Evolutionary conservation across 1,140 invertebrate genomes (phyloP).

Genomic region (Drosophila sproati): DNA sequence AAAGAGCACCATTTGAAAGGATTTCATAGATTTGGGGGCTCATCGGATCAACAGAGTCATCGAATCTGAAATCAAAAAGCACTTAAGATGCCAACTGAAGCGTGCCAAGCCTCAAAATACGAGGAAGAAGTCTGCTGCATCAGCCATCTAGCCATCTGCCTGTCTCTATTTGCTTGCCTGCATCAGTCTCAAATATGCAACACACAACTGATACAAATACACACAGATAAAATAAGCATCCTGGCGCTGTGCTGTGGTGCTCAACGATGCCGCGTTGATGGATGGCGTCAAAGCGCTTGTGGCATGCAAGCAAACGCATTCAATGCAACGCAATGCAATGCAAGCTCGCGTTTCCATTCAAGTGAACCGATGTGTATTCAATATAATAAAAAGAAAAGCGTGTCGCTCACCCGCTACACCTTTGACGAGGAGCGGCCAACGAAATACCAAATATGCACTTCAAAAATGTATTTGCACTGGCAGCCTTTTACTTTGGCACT

Average conservation of each 20-base stretch:
- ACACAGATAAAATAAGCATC: conserved; percentile 28
- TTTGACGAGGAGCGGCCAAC: not conserved
- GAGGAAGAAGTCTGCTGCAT: conserved; percentile 8
- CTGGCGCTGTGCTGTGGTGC: not conserved
- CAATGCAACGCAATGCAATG: conserved; percentile 32
- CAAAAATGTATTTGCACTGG: conserved; percentile 58
- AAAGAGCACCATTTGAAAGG: not conserved
- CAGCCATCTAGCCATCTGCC: conserved; percentile 1
- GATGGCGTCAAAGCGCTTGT: conserved; percentile 67
- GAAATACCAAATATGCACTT: conserved; percentile 45
- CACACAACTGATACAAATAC: conserved; percentile 18
- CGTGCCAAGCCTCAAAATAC: conserved; percentile 23
- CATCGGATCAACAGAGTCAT: conserved; percentile 39
- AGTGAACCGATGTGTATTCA: conserved; percentile 66
- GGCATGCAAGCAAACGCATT: conserved; percentile 49
- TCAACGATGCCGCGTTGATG: conserved; percentile 34
- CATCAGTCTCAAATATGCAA: conserved; percentile 3
- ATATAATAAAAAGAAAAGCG: conserved; percentile 42
- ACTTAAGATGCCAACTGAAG: conserved; percentile 56
- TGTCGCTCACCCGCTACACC: conserved; percentile 31
- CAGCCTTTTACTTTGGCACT: conserved; percentile 24
- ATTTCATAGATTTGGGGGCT: conserved; percentile 58
- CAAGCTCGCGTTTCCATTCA: conserved; percentile 55
- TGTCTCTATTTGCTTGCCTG: not conserved
- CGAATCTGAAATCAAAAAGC: conserved; percentile 51